Evolutionary conservation across 2,888 invertebrate genomes (phyloP).

Genomic region (Dorcus hopei): DNA sequence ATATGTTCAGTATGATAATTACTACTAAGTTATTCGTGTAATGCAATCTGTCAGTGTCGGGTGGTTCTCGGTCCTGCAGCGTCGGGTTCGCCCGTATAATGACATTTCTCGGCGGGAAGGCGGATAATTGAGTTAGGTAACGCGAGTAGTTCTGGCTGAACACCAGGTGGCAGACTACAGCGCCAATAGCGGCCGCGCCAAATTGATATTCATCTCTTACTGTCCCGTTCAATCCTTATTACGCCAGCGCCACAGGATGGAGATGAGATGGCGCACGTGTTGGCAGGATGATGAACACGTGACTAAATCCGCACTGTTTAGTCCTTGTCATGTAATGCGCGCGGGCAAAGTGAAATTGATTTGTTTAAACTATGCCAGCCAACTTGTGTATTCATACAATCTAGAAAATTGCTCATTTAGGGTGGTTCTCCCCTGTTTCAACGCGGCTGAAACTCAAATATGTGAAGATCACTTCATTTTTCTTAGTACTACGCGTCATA

Average conservation of each 20-base stretch:
- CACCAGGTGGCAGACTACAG: constrained; percentile 42
- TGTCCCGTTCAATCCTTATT: constrained; percentile 33
- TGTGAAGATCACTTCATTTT: too few relatives aligned
- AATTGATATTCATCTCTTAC: constrained; percentile 34
- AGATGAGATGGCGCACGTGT: constrained; percentile 7
- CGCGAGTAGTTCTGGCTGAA: constrained; percentile 41
- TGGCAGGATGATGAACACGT: constrained; percentile 12
- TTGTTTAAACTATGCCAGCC: neutral
- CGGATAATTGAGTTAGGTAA: constrained; percentile 45
- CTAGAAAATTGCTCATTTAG: constrained; percentile 1
- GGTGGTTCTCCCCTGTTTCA: neutral
- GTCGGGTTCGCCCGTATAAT: constrained; percentile 33
- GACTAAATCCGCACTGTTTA: constrained; percentile 14
- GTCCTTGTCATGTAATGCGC: constrained; percentile 12
- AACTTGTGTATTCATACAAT: neutral
- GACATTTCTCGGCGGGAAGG: constrained; percentile 45
- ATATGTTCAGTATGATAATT: constrained; percentile 16
- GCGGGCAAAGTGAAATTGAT: constrained; percentile 13
- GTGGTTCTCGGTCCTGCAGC: constrained; percentile 18
- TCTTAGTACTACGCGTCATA: too few relatives aligned
- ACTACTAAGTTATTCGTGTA: constrained; percentile 26
- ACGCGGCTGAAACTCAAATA: too few relatives aligned
- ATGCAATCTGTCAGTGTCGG: constrained; percentile 33
- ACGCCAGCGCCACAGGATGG: constrained; percentile 10
- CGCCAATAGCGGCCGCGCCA: constrained; percentile 37